Evolutionary conservation across 2,113 vertebrate species (phyloP).

Genomic region (Corythornis cristatus): DNA sequence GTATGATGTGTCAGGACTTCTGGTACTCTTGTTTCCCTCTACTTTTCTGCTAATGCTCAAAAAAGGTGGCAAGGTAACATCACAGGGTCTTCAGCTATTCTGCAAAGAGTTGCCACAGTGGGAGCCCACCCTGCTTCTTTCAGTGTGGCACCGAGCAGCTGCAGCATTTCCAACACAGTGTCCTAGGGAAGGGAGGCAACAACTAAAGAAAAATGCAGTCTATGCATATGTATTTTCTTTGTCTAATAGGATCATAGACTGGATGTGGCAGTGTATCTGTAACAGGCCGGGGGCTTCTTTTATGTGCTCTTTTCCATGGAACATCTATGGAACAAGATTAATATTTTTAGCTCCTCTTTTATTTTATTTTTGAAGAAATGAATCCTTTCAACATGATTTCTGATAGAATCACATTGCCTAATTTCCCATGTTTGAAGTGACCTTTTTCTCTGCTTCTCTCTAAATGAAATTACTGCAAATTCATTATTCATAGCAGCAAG

Average conservation of each 20-base stretch:
- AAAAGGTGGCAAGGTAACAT: neutral
- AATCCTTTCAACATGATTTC: constrained; percentile 32
- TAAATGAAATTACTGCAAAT: constrained; percentile 49
- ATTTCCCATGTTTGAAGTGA: constrained; percentile 41
- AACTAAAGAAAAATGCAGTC: neutral
- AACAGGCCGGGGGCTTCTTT: neutral
- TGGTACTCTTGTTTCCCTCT: neutral
- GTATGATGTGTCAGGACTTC: neutral
- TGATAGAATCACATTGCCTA: constrained; percentile 14
- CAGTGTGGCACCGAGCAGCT: neutral
- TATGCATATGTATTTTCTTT: neutral
- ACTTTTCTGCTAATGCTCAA: neutral
- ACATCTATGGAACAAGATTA: neutral
- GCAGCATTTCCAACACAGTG: neutral
- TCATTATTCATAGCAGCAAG: constrained; percentile 37
- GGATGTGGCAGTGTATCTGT: neutral
- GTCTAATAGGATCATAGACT: neutral
- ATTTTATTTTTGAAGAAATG: neutral
- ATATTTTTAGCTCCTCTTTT: constrained; percentile 3
- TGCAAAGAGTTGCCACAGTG: neutral
- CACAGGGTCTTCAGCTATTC: neutral
- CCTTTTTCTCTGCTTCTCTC: constrained; percentile 18
- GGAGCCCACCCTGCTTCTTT: neutral
- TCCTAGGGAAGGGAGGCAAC: neutral
- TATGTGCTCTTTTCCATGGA: neutral